Evolutionary conservation across 2,888 invertebrate genomes (phyloP).

Genomic region (Acleris emargana): DNA sequence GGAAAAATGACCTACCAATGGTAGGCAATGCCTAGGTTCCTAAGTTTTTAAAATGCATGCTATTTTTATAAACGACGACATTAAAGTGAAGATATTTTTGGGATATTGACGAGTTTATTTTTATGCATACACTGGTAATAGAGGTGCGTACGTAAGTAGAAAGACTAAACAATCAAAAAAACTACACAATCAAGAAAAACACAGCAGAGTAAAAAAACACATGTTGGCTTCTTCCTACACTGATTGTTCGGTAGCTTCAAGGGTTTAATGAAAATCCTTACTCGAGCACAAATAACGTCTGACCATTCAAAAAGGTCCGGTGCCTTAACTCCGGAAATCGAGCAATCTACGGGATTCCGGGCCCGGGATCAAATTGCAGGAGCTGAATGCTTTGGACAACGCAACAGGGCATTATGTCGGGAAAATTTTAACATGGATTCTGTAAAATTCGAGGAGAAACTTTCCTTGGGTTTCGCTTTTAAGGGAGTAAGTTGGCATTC

Average conservation of each 20-base stretch:
- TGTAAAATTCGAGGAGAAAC: not conserved
- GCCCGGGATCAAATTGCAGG: conserved; percentile 43
- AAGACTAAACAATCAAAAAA: too few species aligned
- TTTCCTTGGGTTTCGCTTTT: not conserved
- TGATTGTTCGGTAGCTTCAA: not conserved
- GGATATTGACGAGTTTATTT: too few species aligned
- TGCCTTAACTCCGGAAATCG: conserved; percentile 49
- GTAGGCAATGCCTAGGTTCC: too few species aligned
- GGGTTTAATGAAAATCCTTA: conserved; percentile 12
- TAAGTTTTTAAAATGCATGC: too few species aligned
- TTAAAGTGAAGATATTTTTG: too few species aligned
- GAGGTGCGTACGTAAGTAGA: too few species aligned
- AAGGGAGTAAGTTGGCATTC: not conserved
- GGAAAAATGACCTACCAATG: too few species aligned
- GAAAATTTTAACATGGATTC: conserved; percentile 21
- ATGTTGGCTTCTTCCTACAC: not conserved
- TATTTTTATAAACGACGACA: too few species aligned
- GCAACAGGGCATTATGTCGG: conserved; percentile 7
- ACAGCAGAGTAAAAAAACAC: too few species aligned
- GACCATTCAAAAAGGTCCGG: conserved; percentile 13
- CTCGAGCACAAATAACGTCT: conserved; percentile 11
- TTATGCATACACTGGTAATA: too few species aligned
- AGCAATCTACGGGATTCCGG: conserved; percentile 56
- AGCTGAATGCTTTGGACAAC: conserved; percentile 12
- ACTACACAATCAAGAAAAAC: too few species aligned